Percentiles rank a stretch among this genome's conserved stretches.
These are phyloP conservation scores for Nestor notabilis DNA, from an alignment of 2,113 vertebrate species.

Conservation along the genomic window DNA sequence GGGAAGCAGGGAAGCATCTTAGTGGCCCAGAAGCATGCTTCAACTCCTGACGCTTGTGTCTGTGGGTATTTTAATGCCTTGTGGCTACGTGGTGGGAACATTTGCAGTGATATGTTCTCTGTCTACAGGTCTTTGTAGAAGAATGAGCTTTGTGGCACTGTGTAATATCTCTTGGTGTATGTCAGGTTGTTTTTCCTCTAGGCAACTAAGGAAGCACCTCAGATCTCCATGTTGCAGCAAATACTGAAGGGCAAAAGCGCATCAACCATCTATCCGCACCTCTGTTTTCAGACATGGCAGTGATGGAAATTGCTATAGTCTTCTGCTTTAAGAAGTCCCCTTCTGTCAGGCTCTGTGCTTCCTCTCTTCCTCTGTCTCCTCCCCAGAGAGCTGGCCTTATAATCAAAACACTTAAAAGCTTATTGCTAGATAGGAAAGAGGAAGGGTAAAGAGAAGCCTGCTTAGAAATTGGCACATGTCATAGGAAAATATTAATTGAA, in stretches of 20 bases:
- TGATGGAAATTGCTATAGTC: background rate
- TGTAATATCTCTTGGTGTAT: background rate
- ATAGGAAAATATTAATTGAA: constrained; percentile 6
- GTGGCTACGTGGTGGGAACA: background rate
- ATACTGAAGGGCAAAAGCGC: background rate
- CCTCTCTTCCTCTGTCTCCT: background rate
- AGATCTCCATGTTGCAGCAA: background rate
- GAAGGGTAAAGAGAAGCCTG: background rate
- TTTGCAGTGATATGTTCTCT: background rate
- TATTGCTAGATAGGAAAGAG: background rate
- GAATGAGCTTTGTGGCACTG: background rate
- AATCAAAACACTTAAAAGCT: background rate
- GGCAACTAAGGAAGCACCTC: background rate
- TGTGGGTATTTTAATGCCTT: background rate
- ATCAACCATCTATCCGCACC: background rate
- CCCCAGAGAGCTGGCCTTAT: background rate
- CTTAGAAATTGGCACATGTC: background rate
- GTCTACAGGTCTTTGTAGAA: background rate
- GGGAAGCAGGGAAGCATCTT: background rate
- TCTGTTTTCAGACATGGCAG: background rate
- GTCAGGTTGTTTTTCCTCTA: background rate
- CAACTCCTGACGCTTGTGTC: accelerated
- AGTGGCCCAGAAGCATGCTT: background rate
- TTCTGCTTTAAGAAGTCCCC: background rate
- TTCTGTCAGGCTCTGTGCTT: background rate